Evolutionary conservation across 2,797 vertebrate species (phyloP), one percentile per base, ranked within the genome.

Genomic region (Neoniphon sammara): DNA sequence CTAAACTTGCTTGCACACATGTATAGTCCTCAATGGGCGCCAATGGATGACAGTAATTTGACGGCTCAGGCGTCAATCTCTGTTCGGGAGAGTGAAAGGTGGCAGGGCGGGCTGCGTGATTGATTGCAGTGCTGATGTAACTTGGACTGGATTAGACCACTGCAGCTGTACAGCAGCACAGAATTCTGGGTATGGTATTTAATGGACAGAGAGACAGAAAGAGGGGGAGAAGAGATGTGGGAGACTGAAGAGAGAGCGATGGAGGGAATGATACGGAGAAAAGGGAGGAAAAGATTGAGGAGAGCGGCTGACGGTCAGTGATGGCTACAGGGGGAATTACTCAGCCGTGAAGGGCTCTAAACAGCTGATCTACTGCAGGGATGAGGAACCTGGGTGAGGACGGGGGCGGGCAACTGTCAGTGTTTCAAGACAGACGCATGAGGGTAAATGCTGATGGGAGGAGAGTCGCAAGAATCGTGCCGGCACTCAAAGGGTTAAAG

Each of bases 91-190:
- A 83, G 69, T 62, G 76, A 81, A 70, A 73, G 78, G 71, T 70
- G 25, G 63, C 84, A 76, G 70, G 78, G 78, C 64, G 46, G 73
- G 60, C 70, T 31, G 63, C 6, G 25, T 91, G 92, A 94, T 91
- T 91, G 92, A 93, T 91, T 86, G 83, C 83, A 52, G 39, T 20
- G 62, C 80, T 84, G 89, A 93, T 92, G 85, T 85, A 83, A 84
- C 78, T 49, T 64, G 70, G 81, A 73, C 79, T 70, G 78, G 82
- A 83, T 89, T 88, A 86, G 79, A 88, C 30, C 27, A 20, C 79
- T 36, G 66, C 54, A 20, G 79, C 39, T 66, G 69, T 76, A 72
- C 69, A 34, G 79, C 85, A 64, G 73, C 80, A 70, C 50, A 58
- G 85, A 62, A 81, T 87, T 79, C 75, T 83, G 80, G 73, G 64